Percentiles rank a stretch among this genome's conserved stretches.
These are phyloP conservation scores for Xylota segnis DNA, from an alignment of 2,888 invertebrate genomes.

Conservation along the genomic window DNA sequence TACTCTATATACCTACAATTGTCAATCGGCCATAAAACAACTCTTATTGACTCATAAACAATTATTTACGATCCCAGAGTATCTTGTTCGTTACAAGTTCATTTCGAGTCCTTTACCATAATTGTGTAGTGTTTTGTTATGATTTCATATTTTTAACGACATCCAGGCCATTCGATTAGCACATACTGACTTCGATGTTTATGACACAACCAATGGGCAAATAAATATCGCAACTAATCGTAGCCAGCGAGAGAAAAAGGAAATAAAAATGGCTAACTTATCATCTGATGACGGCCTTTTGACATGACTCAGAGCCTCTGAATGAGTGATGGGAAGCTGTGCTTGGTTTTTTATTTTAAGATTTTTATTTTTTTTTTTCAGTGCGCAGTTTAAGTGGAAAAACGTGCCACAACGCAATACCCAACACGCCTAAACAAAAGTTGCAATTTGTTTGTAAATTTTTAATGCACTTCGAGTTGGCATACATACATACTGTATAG, in stretches of 20 bases:
- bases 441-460: constrained; percentile 49
- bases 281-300: constrained; percentile 24
- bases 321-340: constrained; percentile 16
- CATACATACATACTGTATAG: too few species aligned
- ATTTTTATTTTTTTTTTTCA: constrained; percentile 7
- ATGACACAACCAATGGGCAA: background rate
- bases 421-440: constrained; percentile 9
- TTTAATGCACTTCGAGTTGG: constrained; percentile 45
- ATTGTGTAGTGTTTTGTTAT: background rate
- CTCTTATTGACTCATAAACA: constrained; percentile 1
- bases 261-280: constrained; percentile 42
- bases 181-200: background rate
- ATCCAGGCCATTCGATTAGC: background rate
- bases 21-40: background rate
- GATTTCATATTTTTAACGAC: background rate
- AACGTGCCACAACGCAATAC: constrained; percentile 34
- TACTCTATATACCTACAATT: background rate
- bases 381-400: constrained; percentile 35
- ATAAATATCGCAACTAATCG: constrained; percentile 22
- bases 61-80: background rate
- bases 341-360: too few species aligned
- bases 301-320: constrained; percentile 28
- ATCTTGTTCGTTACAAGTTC: background rate
- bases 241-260: background rate
- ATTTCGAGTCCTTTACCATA: too few species aligned